A percentile compares a stretch with the other conserved stretches of the same genome.
These are phyloP conservation scores for Centruroides sculpturatus DNA, from an alignment of 1,140 invertebrate species.

Conservation along the genomic window DNA sequence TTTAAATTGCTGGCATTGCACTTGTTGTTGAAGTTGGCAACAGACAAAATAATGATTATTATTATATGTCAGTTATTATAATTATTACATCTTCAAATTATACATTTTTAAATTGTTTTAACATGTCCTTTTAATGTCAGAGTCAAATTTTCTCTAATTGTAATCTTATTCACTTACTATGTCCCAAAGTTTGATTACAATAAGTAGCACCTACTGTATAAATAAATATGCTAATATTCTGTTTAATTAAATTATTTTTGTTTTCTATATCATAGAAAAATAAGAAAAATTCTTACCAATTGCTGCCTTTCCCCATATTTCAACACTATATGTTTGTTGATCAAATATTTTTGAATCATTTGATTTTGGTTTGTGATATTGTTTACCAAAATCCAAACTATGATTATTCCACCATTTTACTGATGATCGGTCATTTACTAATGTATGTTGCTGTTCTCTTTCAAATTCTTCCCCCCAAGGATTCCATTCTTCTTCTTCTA, in stretches of 20 bases:
- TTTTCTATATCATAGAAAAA: too few relatives aligned
- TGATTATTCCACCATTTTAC: conserved; percentile 1
- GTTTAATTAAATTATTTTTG: too few relatives aligned
- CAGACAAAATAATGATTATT: too few relatives aligned
- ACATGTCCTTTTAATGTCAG: too few relatives aligned
- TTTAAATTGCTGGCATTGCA: too few relatives aligned
- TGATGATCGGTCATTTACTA: neutral
- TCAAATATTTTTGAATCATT: conserved; percentile 10
- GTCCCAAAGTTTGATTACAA: too few relatives aligned
- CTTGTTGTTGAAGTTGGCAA: too few relatives aligned
- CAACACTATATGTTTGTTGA: conserved; percentile 22
- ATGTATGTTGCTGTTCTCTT: conserved; percentile 16
- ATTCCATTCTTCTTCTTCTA: conserved; percentile 28
- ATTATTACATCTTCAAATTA: neutral
- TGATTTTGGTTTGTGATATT: conserved; percentile 8
- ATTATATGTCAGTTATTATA: too few relatives aligned
- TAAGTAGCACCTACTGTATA: too few relatives aligned
- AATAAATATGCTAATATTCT: too few relatives aligned
- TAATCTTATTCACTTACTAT: too few relatives aligned
- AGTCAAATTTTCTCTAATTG: too few relatives aligned
- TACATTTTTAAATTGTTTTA: neutral
- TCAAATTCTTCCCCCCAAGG: conserved; percentile 33
- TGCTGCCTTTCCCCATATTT: conserved; percentile 40
- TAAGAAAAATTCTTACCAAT: conserved; percentile 27
- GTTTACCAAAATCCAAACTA: conserved; percentile 9